Evolutionary conservation across 92 coral and sea anemone genomes (phyloP).

Genomic region (Zoanthus solanderi): DNA sequence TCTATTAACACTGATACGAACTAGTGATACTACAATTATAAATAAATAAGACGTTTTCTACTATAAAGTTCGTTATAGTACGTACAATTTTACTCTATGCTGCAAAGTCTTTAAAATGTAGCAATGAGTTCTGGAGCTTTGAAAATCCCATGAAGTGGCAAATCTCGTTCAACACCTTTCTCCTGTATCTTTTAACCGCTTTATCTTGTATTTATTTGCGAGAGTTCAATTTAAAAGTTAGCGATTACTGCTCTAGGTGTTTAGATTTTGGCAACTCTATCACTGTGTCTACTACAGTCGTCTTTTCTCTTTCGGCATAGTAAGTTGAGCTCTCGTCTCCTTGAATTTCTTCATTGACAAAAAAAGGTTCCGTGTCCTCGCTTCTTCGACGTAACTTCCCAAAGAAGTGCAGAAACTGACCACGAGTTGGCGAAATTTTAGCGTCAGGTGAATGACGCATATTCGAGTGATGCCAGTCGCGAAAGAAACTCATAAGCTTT

Average conservation of each 20-base stretch:
- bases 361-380: conserved; percentile 43
- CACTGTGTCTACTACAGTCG: neutral
- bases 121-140: neutral
- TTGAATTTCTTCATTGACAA: conserved; percentile 23
- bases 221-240: neutral
- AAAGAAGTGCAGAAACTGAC: conserved; percentile 25
- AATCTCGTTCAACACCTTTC: neutral
- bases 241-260: neutral
- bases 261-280: neutral
- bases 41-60: too few relatives aligned
- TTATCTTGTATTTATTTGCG: neutral
- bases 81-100: too few relatives aligned
- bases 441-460: conserved; percentile 5
- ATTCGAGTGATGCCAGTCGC: neutral
- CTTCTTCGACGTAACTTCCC: conserved; percentile 42
- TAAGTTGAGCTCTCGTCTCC: neutral
- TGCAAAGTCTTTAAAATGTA: neutral
- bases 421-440: conserved; percentile 34
- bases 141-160: neutral
- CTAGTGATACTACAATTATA: too few relatives aligned
- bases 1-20: too few relatives aligned
- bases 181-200: neutral
- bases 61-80: too few relatives aligned
- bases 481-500: conserved; percentile 20
- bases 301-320: neutral